phyloP scores from a whole-genome alignment of 2,888 invertebrate genomes.

The Onthophagus sagittarius region DNA sequence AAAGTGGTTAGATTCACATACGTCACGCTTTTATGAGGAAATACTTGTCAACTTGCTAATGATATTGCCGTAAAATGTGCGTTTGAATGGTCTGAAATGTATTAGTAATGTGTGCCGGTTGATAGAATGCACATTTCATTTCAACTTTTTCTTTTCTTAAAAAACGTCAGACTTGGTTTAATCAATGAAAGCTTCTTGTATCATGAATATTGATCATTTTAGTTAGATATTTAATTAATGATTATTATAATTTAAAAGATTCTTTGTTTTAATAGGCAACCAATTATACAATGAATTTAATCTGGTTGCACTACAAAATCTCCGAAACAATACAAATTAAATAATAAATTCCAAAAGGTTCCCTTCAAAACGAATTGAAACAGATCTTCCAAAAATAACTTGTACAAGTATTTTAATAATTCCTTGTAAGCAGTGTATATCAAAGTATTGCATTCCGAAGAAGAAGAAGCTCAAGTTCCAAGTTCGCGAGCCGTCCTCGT shows the following conservation, averaged over 20 bases:
- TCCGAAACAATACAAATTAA: background rate
- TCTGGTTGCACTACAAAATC: background rate
- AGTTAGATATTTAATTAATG: too few relatives aligned
- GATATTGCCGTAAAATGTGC: background rate
- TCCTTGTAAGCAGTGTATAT: constrained; percentile 17
- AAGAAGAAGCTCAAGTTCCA: background rate
- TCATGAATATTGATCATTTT: too few relatives aligned
- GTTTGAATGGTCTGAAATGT: background rate
- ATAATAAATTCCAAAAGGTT: background rate
- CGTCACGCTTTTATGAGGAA: background rate
- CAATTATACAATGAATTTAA: background rate
- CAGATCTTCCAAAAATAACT: background rate
- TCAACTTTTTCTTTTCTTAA: too few relatives aligned
- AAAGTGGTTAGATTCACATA: background rate
- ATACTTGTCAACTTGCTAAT: background rate
- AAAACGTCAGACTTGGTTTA: too few relatives aligned
- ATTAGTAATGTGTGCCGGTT: background rate
- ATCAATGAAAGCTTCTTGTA: too few relatives aligned
- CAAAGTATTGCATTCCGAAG: constrained; percentile 21
- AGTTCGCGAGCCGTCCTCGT: constrained; percentile 13
- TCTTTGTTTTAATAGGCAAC: too few relatives aligned
- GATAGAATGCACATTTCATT: too few relatives aligned
- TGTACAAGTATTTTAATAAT: constrained; percentile 24
- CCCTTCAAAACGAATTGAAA: background rate
- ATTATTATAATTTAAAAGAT: too few relatives aligned